Conservation (phyloP, 2,888 invertebrate genomes). For the Xestobium rufovillosum region DNA sequence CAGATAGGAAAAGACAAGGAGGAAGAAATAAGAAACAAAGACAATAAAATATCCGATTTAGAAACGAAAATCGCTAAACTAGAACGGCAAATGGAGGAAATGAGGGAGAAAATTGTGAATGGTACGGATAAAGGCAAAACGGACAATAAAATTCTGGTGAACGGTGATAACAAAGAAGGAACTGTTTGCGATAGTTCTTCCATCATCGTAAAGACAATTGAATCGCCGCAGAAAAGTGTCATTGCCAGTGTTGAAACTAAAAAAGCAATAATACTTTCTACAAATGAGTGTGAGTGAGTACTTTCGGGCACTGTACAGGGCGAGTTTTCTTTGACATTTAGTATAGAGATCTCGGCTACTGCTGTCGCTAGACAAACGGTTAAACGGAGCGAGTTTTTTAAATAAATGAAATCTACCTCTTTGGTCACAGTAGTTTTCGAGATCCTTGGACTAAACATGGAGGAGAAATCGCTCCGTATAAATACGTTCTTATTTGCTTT, state of each 20-base stretch:
- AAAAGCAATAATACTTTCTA: conserved; percentile 29
- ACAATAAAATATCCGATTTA: conserved; percentile 35
- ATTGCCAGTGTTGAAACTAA: conserved; percentile 25
- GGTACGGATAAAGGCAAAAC: background rate
- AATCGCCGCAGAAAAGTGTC: conserved; percentile 23
- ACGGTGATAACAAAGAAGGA: conserved; percentile 2
- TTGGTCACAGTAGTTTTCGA: too few relatives aligned
- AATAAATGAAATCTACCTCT: too few relatives aligned
- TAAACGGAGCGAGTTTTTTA: too few relatives aligned
- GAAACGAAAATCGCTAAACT: conserved; percentile 32
- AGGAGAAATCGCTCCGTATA: too few relatives aligned
- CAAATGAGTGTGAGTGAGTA: background rate
- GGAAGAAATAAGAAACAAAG: conserved; percentile 33
- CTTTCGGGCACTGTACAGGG: conserved; percentile 14
- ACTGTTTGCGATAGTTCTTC: conserved; percentile 6
- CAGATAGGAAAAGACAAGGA: conserved; percentile 36
- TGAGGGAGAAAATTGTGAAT: conserved; percentile 5
- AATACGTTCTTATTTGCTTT: too few relatives aligned
- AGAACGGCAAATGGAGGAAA: conserved; percentile 25
- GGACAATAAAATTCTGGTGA: conserved; percentile 1
- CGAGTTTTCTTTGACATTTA: background rate
- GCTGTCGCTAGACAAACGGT: too few relatives aligned
- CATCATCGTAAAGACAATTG: conserved; percentile 2
- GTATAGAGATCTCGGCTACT: too few relatives aligned
- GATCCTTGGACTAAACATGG: too few relatives aligned